Evolutionary conservation across 2,113 vertebrate genomes (phyloP).

Genomic region (Eretmochelys imbricata): DNA sequence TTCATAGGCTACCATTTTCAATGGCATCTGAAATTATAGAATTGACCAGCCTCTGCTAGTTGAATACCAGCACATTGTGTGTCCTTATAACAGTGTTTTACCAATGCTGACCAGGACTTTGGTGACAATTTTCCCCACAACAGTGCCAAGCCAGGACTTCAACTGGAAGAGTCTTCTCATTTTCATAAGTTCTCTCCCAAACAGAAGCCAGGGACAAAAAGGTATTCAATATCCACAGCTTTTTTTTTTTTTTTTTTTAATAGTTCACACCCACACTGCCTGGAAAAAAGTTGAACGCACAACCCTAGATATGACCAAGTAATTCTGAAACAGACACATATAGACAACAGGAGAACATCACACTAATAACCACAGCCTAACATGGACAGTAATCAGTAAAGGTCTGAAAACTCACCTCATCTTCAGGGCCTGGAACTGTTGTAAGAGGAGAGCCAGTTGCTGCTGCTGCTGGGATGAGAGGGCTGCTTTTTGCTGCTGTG

Average conservation of each 20-base stretch:
- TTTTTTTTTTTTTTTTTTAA: not conserved
- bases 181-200: not conserved
- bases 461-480: constrained; percentile 94
- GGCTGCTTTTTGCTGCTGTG: constrained; percentile 95
- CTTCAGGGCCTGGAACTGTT: constrained; percentile 96
- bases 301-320: not conserved
- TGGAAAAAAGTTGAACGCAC: not conserved
- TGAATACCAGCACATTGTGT: accelerated
- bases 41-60: not conserved
- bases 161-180: not conserved
- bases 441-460: constrained; percentile 91
- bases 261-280: not conserved
- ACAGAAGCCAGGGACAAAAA: not conserved
- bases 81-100: not conserved
- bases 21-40: not conserved
- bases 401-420: constrained; percentile 84
- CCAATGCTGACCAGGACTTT: not conserved
- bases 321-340: not conserved
- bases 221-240: not conserved
- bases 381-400: not conserved
- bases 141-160: not conserved
- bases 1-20: not conserved
- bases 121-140: not conserved
- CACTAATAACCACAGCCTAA: not conserved
- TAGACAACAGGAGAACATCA: not conserved